Evolutionary conservation across 2,797 vertebrate species (phyloP).

Genomic region (Channallabes apus): DNA sequence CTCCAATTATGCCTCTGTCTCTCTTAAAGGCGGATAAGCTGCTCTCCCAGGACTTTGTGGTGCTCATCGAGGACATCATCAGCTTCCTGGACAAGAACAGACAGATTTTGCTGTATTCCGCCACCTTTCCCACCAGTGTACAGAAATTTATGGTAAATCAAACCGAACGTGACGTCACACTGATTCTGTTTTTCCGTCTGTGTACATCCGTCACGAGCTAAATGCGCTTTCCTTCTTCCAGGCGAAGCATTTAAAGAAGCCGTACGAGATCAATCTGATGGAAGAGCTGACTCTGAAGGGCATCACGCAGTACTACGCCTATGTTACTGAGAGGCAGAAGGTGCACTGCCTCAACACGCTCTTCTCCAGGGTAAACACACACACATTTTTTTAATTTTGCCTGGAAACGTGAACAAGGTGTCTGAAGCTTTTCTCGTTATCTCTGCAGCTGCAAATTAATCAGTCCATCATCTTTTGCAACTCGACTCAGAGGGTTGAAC

Average conservation of each 20-base stretch:
- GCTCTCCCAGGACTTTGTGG: constrained; percentile 82
- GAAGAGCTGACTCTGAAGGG: constrained; percentile 81
- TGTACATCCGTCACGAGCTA: not conserved
- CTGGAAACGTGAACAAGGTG: not conserved
- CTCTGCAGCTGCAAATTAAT: constrained; percentile 65
- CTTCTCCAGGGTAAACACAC: constrained; percentile 77
- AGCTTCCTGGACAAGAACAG: constrained; percentile 78
- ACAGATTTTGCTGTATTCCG: constrained; percentile 83
- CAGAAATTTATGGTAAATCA: constrained; percentile 80
- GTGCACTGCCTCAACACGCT: constrained; percentile 82
- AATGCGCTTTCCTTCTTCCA: constrained; percentile 40
- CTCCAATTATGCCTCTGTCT: not conserved
- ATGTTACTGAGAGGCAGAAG: constrained; percentile 82
- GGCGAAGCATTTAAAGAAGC: constrained; percentile 63
- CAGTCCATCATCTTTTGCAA: constrained; percentile 70
- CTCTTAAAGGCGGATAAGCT: constrained; percentile 78
- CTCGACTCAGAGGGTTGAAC: constrained; percentile 76
- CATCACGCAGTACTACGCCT: constrained; percentile 83
- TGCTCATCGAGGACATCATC: constrained; percentile 82
- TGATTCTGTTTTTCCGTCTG: too few relatives aligned
- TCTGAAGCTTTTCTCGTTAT: not conserved
- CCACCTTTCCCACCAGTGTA: constrained; percentile 81
- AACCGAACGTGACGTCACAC: accelerated
- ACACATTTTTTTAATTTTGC: not conserved
- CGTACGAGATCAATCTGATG: constrained; percentile 75